phyloP scores from a whole-genome alignment of 2,888 invertebrate genomes.

The Silvanus unidentatus region DNA sequence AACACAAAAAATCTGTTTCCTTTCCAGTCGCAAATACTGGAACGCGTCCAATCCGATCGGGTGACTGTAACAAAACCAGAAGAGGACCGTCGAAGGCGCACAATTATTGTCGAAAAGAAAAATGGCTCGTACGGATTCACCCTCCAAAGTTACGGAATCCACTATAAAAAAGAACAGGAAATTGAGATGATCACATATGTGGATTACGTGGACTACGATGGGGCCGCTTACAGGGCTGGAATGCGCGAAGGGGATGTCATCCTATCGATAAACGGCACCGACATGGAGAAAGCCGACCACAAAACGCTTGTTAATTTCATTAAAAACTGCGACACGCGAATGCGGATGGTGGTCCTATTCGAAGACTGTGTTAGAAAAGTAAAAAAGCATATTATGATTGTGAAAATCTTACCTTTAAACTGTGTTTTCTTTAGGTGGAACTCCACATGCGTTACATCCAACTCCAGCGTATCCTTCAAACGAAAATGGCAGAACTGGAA shows the following conservation, averaged over 20 bases:
- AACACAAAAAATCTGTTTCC: conserved; percentile 1
- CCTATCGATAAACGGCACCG: conserved; percentile 90
- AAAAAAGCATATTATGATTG: conserved; percentile 14
- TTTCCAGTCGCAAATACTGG: conserved; percentile 59
- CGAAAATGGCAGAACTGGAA: conserved; percentile 79
- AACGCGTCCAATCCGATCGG: conserved; percentile 67
- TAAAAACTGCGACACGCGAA: conserved; percentile 78
- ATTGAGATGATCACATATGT: conserved; percentile 96
- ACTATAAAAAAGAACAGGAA: conserved; percentile 89
- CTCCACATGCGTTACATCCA: conserved; percentile 90
- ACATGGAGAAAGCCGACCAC: conserved; percentile 93
- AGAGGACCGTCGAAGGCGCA: conserved; percentile 80
- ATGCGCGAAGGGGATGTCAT: conserved; percentile 97
- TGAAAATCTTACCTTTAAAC: conserved; percentile 1
- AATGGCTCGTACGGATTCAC: conserved; percentile 92
- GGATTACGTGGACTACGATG: conserved; percentile 90
- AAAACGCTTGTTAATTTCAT: conserved; percentile 88
- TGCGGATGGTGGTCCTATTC: conserved; percentile 94
- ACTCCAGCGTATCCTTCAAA: conserved; percentile 75
- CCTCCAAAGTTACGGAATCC: conserved; percentile 94
- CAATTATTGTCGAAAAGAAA: conserved; percentile 88
- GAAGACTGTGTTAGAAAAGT: conserved; percentile 95
- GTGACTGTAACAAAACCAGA: conserved; percentile 66
- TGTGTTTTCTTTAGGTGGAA: conserved; percentile 57
- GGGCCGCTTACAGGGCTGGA: conserved; percentile 86